These are phyloP conservation scores for Scalopus aquaticus DNA, from an alignment of 2,113 vertebrate genomes.

Conservation along the genomic window DNA sequence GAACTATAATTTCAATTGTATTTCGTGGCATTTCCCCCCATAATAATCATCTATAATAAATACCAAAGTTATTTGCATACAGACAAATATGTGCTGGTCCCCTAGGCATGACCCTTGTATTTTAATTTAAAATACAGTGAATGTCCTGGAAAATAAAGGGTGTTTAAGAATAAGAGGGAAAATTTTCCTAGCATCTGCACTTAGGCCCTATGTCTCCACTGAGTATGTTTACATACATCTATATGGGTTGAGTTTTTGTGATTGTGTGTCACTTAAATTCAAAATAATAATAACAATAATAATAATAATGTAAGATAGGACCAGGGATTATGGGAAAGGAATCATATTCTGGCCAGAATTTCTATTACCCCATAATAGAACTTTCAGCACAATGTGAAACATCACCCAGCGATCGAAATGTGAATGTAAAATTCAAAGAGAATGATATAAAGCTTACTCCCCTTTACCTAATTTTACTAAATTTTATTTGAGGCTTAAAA, in stretches of 20 bases:
- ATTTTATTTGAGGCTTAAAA: not conserved
- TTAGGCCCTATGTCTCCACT: not conserved
- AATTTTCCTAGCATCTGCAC: not conserved
- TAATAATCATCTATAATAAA: not conserved
- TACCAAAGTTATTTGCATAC: not conserved
- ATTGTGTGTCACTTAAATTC: not conserved
- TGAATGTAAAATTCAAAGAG: not conserved
- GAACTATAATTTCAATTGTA: not conserved
- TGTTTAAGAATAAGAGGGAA: not conserved
- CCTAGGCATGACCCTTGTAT: not conserved
- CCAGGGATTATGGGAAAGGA: not conserved
- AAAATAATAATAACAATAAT: not conserved
- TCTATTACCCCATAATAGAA: not conserved
- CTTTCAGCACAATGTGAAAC: not conserved
- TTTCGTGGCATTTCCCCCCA: not conserved
- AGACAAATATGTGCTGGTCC: not conserved
- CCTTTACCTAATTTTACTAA: not conserved
- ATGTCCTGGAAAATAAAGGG: not conserved
- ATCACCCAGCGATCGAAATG: not conserved
- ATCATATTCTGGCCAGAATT: not conserved
- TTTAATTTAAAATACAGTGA: not conserved
- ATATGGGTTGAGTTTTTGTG: not conserved
- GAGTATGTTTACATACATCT: not conserved
- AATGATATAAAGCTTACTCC: not conserved
- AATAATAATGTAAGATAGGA: not conserved